Base-by-base conservation (phyloP, 2,797 vertebrate genomes). In the Rhinophrynus dorsalis region DNA sequence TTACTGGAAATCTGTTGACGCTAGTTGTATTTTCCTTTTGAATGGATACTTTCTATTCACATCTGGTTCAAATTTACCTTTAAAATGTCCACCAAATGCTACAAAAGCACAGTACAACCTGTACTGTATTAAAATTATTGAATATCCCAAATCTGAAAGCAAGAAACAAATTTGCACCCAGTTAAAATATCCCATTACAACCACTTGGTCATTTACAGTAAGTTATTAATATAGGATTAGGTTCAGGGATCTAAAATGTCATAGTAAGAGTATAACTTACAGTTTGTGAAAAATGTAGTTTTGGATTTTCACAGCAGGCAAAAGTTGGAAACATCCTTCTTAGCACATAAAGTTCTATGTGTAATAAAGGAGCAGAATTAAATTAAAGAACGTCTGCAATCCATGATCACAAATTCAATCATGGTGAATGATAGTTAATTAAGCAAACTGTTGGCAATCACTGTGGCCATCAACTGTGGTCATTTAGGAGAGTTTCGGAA, bases 61-160 rank as follows among this genome's bases (percentile, higher is more conserved):
- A 91, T 90, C 88, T 90, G 89, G 83, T 88, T 87, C 79, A 77
- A 77, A 89, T 88, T 87, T 86, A 78, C 62, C 51, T 5, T 6
- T 78, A 85, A 88, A 90, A 87, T 57, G 54, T 83, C 82, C 76
- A 88, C 84, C 84, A 86, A 89, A 90, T 86, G 86, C 87, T 86
- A 75, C 83, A 84, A 60, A 61, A 51, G 17, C 74, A 84, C 79
- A 83, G 77, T 78, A 81, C 83, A 88, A 81, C 80, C 79, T 86
- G 81, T 55, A 56, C 74, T 77, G 77, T 68, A 13, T 78, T 79
- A 67, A 82, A 85, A 86, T 84, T 84, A 84, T 83, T 21, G 20
- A 23, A 69, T 79, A 83, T 85, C 84, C 84, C 3, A 48, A 56
- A 72, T 58, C 77, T 70, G 30, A 55, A 73, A 80, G 76, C 75